phyloP scores from a whole-genome alignment of 2,113 vertebrate species.

The Sisor rabdophorus region DNA sequence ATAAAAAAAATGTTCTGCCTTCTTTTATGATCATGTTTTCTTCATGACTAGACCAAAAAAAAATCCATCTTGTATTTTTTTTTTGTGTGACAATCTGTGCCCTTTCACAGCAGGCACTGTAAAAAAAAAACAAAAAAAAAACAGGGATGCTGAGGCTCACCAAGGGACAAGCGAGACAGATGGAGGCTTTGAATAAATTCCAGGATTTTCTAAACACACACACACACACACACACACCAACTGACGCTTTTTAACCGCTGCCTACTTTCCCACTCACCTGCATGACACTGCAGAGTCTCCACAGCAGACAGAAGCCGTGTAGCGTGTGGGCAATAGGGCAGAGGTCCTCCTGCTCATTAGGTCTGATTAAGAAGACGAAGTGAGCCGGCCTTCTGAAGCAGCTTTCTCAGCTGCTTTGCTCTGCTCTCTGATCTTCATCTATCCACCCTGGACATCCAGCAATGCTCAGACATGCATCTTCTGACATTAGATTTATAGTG shows the following conservation, averaged over 20 bases:
- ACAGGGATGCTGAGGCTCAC: conserved; percentile 9
- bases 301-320: conserved; percentile 11
- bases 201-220: conserved; percentile 34
- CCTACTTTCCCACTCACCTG: conserved; percentile 32
- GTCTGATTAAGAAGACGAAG: conserved; percentile 15
- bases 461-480: neutral
- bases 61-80: neutral
- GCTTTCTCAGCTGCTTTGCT: conserved; percentile 27
- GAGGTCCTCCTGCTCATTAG: neutral
- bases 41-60: conserved; percentile 26
- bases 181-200: conserved; percentile 36
- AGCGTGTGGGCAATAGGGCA: neutral
- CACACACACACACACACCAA: neutral
- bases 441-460: neutral
- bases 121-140: neutral
- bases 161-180: conserved; percentile 36
- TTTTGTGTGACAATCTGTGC: conserved; percentile 18
- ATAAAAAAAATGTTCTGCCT: neutral
- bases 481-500: neutral
- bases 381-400: conserved; percentile 1
- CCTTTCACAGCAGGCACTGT: conserved; percentile 20
- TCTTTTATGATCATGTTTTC: conserved; percentile 10
- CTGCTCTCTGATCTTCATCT: conserved; percentile 1
- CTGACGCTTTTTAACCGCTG: neutral
- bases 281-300: conserved; percentile 9